Evolutionary conservation across 2,797 vertebrate genomes (phyloP).

Genomic region (Gambelia wislizenii): DNA sequence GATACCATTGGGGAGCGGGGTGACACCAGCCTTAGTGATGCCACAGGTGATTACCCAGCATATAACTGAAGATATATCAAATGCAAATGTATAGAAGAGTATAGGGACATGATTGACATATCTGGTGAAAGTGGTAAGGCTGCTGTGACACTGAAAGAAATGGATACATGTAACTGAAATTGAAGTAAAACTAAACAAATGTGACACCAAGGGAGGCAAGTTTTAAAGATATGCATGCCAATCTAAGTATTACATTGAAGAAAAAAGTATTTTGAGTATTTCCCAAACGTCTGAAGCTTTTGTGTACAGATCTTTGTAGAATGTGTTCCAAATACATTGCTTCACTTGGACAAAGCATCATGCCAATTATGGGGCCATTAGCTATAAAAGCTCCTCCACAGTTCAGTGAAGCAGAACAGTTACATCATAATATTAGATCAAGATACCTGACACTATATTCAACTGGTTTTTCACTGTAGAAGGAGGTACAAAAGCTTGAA

Average conservation of each 20-base stretch:
- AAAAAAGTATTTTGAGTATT: background rate
- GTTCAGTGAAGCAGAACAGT: background rate
- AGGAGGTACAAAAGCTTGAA: background rate
- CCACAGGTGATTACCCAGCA: background rate
- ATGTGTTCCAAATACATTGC: too few species aligned
- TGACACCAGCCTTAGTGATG: too few species aligned
- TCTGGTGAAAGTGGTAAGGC: background rate
- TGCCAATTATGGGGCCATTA: too few species aligned
- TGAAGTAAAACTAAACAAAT: background rate
- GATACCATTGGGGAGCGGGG: too few species aligned
- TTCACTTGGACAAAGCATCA: background rate
- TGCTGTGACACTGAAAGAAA: background rate
- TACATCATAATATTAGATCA: background rate
- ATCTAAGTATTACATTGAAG: background rate
- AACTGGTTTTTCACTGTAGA: background rate
- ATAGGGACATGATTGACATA: background rate
- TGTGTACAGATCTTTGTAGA: background rate
- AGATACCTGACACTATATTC: background rate
- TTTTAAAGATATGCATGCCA: background rate
- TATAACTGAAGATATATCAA: background rate
- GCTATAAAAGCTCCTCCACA: background rate
- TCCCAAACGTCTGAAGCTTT: background rate
- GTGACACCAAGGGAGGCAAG: background rate
- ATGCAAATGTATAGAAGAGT: background rate
- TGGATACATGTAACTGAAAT: background rate